Conservation (phyloP, 2,888 invertebrate species). For the Diploptera punctata region DNA sequence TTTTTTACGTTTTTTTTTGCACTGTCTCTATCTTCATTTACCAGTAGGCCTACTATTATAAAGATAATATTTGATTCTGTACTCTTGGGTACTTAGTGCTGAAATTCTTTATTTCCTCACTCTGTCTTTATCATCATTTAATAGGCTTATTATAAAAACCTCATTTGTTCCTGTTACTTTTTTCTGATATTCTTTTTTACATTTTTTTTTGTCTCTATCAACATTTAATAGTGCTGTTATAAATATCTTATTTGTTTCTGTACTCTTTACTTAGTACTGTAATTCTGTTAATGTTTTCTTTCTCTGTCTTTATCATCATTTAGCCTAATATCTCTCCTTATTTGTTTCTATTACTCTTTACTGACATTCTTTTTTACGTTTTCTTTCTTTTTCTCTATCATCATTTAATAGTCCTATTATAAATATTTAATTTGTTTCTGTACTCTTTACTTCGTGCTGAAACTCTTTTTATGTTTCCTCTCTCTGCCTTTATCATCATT, state of each 20-base stretch:
- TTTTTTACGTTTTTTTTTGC: neutral
- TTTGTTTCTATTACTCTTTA: neutral
- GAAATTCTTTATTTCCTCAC: too few species aligned
- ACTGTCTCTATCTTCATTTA: too few species aligned
- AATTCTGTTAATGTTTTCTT: neutral
- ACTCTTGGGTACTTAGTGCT: too few species aligned
- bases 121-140: too few species aligned
- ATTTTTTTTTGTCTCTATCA: neutral
- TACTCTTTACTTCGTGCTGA: neutral
- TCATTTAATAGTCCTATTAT: neutral
- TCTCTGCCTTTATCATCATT: neutral
- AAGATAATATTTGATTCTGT: too few species aligned
- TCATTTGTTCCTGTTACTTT: too few species aligned
- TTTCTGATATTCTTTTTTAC: too few species aligned
- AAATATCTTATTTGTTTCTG: neutral
- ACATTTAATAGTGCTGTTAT: neutral
- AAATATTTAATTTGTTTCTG: neutral
- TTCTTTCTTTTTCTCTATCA: neutral
- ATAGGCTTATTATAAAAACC: too few species aligned
- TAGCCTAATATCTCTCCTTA: neutral
- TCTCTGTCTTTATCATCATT: neutral
- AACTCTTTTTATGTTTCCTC: neutral
- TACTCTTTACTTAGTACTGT: neutral
- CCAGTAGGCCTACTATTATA: too few species aligned
- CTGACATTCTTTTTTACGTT: neutral